phyloP scores from a whole-genome alignment of 2,888 invertebrate species.

The Osmoderma eremita region DNA sequence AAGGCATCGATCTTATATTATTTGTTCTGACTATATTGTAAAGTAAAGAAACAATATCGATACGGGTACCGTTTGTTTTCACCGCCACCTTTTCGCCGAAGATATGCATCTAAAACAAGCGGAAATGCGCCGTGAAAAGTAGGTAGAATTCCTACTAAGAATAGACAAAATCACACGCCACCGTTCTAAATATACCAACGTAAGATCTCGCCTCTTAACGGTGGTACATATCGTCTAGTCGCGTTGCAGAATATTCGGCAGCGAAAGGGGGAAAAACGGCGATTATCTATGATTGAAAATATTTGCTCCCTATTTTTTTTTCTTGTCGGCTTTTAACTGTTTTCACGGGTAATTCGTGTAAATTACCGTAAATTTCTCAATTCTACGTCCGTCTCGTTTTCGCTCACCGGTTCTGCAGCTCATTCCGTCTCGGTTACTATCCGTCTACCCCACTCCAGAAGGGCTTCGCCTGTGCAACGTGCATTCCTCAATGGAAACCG shows the following conservation, averaged over 20 bases:
- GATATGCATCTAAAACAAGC: slow-evolving; percentile 30
- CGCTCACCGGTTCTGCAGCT: slow-evolving; percentile 5
- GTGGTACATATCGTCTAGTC: too few relatives aligned
- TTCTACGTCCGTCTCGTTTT: slow-evolving; percentile 11
- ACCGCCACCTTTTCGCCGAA: background rate
- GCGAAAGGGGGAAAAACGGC: too few relatives aligned
- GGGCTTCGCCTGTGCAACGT: slow-evolving; percentile 48
- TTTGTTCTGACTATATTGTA: too few relatives aligned
- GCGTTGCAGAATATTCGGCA: background rate
- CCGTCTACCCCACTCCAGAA: slow-evolving; percentile 40
- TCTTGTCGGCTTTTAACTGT: slow-evolving; percentile 26
- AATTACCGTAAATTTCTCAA: slow-evolving; percentile 35
- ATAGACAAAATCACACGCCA: slow-evolving; percentile 16
- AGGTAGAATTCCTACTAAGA: slow-evolving; percentile 22
- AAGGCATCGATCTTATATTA: too few relatives aligned
- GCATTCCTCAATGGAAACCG: slow-evolving; percentile 51
- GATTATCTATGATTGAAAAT: background rate
- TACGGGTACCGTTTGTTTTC: slow-evolving; percentile 6
- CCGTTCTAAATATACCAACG: slow-evolving; percentile 3
- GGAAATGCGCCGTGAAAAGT: slow-evolving; percentile 26
- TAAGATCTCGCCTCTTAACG: too few relatives aligned
- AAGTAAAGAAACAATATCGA: too few relatives aligned
- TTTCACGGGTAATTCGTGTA: slow-evolving; percentile 34
- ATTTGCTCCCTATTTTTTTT: slow-evolving; percentile 17
- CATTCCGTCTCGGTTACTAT: slow-evolving; percentile 24